Conservation (phyloP, 1,140 invertebrate species). For the Steinernema feltiae region DNA sequence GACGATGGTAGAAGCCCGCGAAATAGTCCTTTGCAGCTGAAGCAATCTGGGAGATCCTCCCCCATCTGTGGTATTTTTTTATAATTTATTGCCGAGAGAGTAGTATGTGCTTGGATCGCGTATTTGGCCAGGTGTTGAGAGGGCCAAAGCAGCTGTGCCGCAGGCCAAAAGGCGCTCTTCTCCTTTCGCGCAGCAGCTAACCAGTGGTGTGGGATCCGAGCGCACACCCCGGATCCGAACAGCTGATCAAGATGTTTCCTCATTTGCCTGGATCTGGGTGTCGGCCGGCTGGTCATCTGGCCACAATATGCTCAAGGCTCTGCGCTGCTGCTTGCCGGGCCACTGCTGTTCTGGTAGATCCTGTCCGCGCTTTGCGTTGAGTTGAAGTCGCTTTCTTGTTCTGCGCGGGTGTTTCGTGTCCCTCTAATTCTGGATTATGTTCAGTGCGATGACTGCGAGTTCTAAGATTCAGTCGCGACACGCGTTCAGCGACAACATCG, state of each 20-base stretch:
- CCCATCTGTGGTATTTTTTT: not conserved
- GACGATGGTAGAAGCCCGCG: not conserved
- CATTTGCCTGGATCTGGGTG: not conserved
- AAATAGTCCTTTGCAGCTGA: not conserved
- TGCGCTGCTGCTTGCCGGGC: not conserved
- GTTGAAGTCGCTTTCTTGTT: too few species aligned
- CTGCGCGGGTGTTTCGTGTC: not conserved
- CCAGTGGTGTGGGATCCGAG: not conserved
- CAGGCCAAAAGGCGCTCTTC: conserved; percentile 3
- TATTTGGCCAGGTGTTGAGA: conserved; percentile 1
- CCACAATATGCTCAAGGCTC: conserved; percentile 3
- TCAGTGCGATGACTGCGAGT: not conserved
- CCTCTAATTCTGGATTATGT: not conserved
- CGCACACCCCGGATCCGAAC: not conserved
- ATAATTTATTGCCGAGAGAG: not conserved
- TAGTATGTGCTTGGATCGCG: not conserved
- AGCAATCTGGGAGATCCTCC: not conserved
- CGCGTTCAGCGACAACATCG: not conserved
- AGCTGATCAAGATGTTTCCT: conserved; percentile 3
- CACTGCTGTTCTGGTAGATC: conserved; percentile 6
- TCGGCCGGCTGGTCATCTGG: conserved; percentile 7
- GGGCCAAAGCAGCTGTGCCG: not conserved
- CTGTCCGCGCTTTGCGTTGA: not conserved
- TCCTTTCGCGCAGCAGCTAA: too few species aligned
- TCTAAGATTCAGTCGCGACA: not conserved